Evolutionary conservation across 2,888 invertebrate species (phyloP), one percentile per base, ranked within the genome.

Genomic region (Campaea margaritaria): DNA sequence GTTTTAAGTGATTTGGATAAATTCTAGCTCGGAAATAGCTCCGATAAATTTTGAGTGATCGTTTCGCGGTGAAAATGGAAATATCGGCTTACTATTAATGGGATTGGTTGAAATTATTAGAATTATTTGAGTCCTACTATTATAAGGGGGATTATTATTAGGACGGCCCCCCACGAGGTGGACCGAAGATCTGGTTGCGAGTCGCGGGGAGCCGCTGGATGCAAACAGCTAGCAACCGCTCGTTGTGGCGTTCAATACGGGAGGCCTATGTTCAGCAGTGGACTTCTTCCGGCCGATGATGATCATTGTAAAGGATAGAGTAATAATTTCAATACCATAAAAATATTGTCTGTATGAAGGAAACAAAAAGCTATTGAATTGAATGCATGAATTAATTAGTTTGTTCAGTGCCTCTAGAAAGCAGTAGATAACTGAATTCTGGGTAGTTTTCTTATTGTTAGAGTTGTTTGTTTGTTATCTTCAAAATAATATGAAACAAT

Each of bases 401-500:
- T 21, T 3, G 10, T 36, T 36, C 36, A 36, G 36, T 11, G 36
- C 36, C 10, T 36, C 1, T n/a, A 36, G 36, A 36, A 36, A 10
- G 12, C n/a, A 36, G n/a, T 11, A 21, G 21, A 5, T 5, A n/a
- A 38, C 12, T 38, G 36, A n/a, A 38, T 38, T 38, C 2, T 39
- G 13, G n/a, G 14, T 39, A 14, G 39, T 39, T 14, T 39, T n/a
- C 13, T 34, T 31, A 34, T 34, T 15, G 44, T 44, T 44, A n/a
- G 8, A 34, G 34, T 46, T 15, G 34, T 46, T 46, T 46, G 34
- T 14, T 44, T 36, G n/a, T 44, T 51, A 44, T 27, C 43, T 27
- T 3, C 27, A 52, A 44, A 16, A 28, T 38, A 45, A 38, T 14
- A 38, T 36, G 38, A 38, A 45, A 51, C 43, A 36, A 36, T 36